These are phyloP conservation scores for Stomatorhinus ivindoensis DNA, from an alignment of 2,113 vertebrate species.

Conservation along the genomic window DNA sequence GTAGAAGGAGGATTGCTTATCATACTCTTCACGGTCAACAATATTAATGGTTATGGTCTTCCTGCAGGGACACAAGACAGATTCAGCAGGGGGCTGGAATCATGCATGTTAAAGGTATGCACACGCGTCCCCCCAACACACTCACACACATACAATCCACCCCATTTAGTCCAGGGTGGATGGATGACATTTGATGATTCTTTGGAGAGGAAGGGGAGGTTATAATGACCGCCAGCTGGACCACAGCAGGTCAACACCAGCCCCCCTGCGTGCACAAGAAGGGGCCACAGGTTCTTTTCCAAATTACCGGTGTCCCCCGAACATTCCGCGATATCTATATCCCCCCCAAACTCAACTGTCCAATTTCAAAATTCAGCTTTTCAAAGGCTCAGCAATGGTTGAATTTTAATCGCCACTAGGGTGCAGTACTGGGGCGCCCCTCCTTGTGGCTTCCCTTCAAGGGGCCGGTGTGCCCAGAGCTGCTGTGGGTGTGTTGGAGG, in stretches of 20 bases:
- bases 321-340: not conserved
- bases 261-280: not conserved
- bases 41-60: constrained; percentile 93
- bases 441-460: constrained; percentile 1
- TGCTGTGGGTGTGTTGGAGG: constrained; percentile 6
- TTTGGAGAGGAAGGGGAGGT: constrained; percentile 78
- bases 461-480: not conserved
- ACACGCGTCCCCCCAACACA: constrained; percentile 79
- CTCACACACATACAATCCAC: constrained; percentile 82
- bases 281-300: constrained; percentile 30
- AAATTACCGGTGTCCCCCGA: not conserved
- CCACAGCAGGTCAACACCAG: not conserved
- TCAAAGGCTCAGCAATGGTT: not conserved
- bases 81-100: constrained; percentile 69
- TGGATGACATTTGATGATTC: not conserved
- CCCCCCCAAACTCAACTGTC: not conserved
- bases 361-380: not conserved
- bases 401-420: not conserved
- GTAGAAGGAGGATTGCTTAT: constrained; percentile 98
- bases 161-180: constrained; percentile 75
- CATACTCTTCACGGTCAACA: constrained; percentile 98
- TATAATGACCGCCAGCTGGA: constrained; percentile 63
- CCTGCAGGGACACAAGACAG: constrained; percentile 95
- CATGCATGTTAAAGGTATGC: constrained; percentile 63
- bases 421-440: not conserved